Percentiles rank a stretch among this genome's conserved stretches.
Evolutionary conservation across 2,797 vertebrate genomes (phyloP).

Genomic region (Eulemur coronatus): DNA sequence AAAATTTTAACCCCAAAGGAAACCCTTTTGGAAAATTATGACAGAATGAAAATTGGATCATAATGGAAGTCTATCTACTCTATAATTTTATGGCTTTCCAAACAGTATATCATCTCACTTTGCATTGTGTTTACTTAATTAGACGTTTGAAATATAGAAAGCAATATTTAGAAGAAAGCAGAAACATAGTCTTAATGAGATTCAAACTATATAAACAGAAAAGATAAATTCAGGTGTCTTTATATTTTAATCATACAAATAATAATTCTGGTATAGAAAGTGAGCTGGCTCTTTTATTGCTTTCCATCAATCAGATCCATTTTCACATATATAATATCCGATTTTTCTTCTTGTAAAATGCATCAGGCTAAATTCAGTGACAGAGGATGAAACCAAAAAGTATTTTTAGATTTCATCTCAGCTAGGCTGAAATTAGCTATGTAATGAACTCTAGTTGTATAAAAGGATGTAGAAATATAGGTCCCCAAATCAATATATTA

Average conservation of each 20-base stretch:
- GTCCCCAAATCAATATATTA: background rate
- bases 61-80: slow-evolving; percentile 69
- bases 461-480: background rate
- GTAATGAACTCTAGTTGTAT: slow-evolving; percentile 1
- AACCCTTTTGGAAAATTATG: slow-evolving; percentile 65
- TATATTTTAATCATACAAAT: slow-evolving; percentile 68
- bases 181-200: slow-evolving; percentile 65
- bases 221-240: slow-evolving; percentile 68
- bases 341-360: background rate
- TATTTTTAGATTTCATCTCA: slow-evolving; percentile 31
- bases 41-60: slow-evolving; percentile 74
- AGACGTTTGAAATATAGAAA: slow-evolving; percentile 72
- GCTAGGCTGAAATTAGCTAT: slow-evolving; percentile 23
- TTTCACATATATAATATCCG: background rate
- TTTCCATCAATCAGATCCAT: slow-evolving; percentile 29
- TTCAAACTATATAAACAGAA: slow-evolving; percentile 46
- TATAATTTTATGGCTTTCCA: slow-evolving; percentile 75
- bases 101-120: slow-evolving; percentile 69
- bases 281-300: slow-evolving; percentile 25
- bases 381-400: slow-evolving; percentile 12
- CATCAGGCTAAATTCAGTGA: slow-evolving; percentile 3
- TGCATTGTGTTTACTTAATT: slow-evolving; percentile 70
- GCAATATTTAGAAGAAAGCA: slow-evolving; percentile 71
- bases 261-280: slow-evolving; percentile 52
- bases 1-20: slow-evolving; percentile 64